phyloP scores from a whole-genome alignment of 1,140 invertebrate genomes.

The Heterodera carotae region DNA sequence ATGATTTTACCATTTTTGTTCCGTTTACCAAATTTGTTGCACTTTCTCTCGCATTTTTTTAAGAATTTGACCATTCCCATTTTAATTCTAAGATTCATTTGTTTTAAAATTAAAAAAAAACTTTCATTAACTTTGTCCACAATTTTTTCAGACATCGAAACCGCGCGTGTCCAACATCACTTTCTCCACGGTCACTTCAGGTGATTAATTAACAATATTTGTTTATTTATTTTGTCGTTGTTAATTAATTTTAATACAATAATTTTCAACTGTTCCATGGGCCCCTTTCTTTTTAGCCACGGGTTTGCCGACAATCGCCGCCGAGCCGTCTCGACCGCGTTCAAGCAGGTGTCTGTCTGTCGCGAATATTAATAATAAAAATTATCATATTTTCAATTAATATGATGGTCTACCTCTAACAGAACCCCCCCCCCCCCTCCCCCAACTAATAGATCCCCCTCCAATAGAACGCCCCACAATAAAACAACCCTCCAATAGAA shows the following conservation, averaged over 20 bases:
- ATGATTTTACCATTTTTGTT: too few species aligned
- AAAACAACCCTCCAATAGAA: too few species aligned
- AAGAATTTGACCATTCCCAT: too few species aligned
- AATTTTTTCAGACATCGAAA: slow-evolving; percentile 58
- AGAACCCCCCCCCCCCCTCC: too few species aligned
- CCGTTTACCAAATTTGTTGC: too few species aligned
- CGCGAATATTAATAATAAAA: slow-evolving; percentile 15
- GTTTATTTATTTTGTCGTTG: slow-evolving; percentile 42
- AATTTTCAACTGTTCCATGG: too few species aligned
- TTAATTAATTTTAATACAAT: slow-evolving; percentile 33
- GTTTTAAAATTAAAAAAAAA: too few species aligned
- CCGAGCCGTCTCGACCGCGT: slow-evolving; percentile 59
- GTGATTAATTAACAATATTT: background rate
- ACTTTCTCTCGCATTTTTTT: background rate
- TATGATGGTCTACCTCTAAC: too few species aligned
- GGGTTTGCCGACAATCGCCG: slow-evolving; percentile 63
- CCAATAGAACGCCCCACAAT: too few species aligned
- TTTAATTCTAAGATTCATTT: too few species aligned
- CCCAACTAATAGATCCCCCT: too few species aligned
- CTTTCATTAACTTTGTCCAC: background rate
- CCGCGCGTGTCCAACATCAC: slow-evolving; percentile 64
- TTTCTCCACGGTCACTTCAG: slow-evolving; percentile 62
- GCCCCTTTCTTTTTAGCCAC: slow-evolving; percentile 49
- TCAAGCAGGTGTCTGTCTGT: slow-evolving; percentile 53
- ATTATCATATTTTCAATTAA: too few species aligned